Base-by-base conservation (phyloP, 2,113 vertebrate species). In the Nibea albiflora region DNA sequence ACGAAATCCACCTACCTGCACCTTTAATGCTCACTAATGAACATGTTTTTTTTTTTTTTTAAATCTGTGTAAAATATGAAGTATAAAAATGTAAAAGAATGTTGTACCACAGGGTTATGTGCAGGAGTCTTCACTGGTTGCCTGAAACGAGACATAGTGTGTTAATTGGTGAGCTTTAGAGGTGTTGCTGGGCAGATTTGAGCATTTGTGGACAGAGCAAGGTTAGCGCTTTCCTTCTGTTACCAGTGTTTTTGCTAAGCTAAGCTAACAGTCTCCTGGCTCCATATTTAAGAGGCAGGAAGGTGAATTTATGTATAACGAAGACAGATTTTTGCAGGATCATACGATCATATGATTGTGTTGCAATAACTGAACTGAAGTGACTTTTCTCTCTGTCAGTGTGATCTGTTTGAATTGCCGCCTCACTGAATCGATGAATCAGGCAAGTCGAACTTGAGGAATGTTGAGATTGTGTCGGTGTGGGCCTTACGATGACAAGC, bases 401-500 rank as follows among this genome's bases (percentile, higher is more conserved):
- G 47, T 42, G 63, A 20, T 73, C 73, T 83, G 42, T 60, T 46
- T 74, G n/a, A 65, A n/a, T 52, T 19, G 47, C 12, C 2, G 17
- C 58, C 8, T 50, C 11, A 46, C 17, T 69, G 9, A 47, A 14
- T 78, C 3, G 70, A 26, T 75, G 35, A 72, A 24, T 12, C 31
- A n/a, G 42, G 12, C 6, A 52, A 73, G 63, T 15, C 35, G 49
- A 28, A 15, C 17, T 62, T 28, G 16, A 28, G 24, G 15, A 35
- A 50, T 28, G 57, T 14, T 54, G 24, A 20, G 39, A 64, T 47
- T 69, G 65, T 73, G 44, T 65, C 57, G 62, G 68, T 28, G 49
- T 75, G 56, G 76, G 62, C 53, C 42, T 80, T 50, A 73, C 62
- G 66, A 87, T 80, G 60, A 88, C 50, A 78, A 80, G 73, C 20